Percentiles rank a stretch among this genome's conserved stretches.
Conservation (phyloP, 2,797 vertebrate species). For the Rhinella marina region DNA sequence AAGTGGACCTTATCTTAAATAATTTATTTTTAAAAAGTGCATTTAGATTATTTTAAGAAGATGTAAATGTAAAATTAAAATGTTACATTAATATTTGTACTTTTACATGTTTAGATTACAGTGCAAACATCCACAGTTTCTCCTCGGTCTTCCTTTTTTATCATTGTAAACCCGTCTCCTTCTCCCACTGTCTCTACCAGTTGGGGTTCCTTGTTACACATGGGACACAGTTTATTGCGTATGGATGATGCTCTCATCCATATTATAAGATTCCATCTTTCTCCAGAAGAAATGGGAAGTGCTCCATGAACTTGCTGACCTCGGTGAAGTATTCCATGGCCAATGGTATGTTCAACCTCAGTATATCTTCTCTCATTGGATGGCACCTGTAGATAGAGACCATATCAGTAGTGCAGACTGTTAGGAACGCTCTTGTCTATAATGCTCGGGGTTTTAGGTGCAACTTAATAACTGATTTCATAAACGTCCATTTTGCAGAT, state of each 20-base stretch:
- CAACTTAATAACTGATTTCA: too few relatives aligned
- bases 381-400: conserved; percentile 75
- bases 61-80: background rate
- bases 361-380: conserved; percentile 76
- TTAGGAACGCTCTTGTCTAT: too few relatives aligned
- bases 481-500: too few relatives aligned
- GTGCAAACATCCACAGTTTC: conserved; percentile 67
- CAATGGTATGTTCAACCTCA: conserved; percentile 81
- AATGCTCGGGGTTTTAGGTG: too few relatives aligned
- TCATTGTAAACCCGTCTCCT: conserved; percentile 87
- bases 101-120: conserved; percentile 65
- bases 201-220: conserved; percentile 83
- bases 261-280: conserved; percentile 93
- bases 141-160: accelerated
- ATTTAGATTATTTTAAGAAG: background rate
- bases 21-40: too few relatives aligned
- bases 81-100: too few relatives aligned
- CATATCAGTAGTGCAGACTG: too few relatives aligned
- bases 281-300: conserved; percentile 83
- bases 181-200: conserved; percentile 82
- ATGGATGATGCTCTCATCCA: conserved; percentile 90
- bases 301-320: conserved; percentile 95
- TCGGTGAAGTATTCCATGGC: conserved; percentile 85
- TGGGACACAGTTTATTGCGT: conserved; percentile 89
- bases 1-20: too few relatives aligned